A percentile compares a stretch with the other conserved stretches of the same genome.
phyloP scores from a whole-genome alignment of 2,888 invertebrate species.

The Eledona agricola region DNA sequence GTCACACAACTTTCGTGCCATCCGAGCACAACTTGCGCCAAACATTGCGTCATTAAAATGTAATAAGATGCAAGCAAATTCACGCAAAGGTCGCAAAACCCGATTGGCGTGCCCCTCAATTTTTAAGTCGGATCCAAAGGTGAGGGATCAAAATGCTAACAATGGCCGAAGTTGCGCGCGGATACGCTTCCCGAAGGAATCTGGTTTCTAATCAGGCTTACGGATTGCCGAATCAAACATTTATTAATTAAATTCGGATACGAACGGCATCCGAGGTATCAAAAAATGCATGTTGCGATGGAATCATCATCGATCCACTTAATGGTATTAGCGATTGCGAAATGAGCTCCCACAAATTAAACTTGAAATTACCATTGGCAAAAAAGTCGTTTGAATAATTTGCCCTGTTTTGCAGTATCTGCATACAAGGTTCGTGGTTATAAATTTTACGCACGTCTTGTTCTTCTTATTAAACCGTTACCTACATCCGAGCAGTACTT shows the following conservation, averaged over 20 bases:
- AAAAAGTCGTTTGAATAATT: constrained; percentile 7
- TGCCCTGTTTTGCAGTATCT: constrained; percentile 9
- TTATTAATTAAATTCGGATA: too few relatives aligned
- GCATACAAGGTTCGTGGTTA: constrained; percentile 21
- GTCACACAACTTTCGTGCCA: constrained; percentile 20
- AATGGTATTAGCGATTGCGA: neutral
- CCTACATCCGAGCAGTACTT: constrained; percentile 19
- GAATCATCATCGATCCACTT: constrained; percentile 1
- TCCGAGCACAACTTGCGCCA: constrained; percentile 5
- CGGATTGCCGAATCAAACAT: too few relatives aligned
- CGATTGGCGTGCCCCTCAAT: constrained; percentile 2
- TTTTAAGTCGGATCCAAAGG: constrained; percentile 5
- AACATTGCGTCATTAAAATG: neutral
- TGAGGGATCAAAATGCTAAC: constrained; percentile 6
- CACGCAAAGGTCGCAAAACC: neutral
- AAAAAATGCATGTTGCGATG: neutral
- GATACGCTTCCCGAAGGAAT: constrained; percentile 91
- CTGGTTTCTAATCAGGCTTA: constrained; percentile 91
- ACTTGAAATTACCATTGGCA: neutral
- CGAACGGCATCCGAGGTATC: neutral
- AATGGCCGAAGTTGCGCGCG: constrained; percentile 64
- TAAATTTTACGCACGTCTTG: constrained; percentile 28
- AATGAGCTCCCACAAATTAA: constrained; percentile 6
- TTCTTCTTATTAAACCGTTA: constrained; percentile 23
- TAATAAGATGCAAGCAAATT: constrained; percentile 8